phyloP scores from a whole-genome alignment of 2,113 vertebrate species.

The Nesogale talazaci region DNA sequence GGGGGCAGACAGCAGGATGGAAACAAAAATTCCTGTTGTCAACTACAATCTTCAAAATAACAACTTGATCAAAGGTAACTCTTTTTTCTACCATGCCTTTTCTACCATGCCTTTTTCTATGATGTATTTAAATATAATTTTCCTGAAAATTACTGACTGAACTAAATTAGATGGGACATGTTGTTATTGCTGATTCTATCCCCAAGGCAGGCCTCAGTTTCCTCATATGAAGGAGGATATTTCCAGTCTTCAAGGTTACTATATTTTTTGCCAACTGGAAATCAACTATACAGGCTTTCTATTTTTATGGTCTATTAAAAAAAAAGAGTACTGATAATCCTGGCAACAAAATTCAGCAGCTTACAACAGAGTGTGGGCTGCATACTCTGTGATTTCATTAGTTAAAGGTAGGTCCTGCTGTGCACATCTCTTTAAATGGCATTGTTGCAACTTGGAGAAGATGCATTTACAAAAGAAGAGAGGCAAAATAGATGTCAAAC shows the following conservation, averaged over 20 bases:
- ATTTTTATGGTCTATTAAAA: too few species aligned
- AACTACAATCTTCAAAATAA: constrained; percentile 7
- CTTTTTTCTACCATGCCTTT: not conserved
- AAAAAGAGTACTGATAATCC: constrained; percentile 23
- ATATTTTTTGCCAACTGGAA: not conserved
- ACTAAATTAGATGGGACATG: not conserved
- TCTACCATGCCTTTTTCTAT: constrained; percentile 1
- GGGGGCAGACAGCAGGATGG: not conserved
- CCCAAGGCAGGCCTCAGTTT: not conserved
- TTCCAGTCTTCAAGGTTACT: not conserved
- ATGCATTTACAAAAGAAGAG: constrained; percentile 46
- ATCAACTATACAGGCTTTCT: not conserved
- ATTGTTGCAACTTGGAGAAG: not conserved
- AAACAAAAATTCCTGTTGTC: not conserved
- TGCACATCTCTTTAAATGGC: not conserved
- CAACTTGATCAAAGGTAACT: constrained; percentile 36
- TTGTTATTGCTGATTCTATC: not conserved
- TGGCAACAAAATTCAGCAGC: not conserved
- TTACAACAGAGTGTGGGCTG: not conserved
- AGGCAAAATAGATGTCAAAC: constrained; percentile 51
- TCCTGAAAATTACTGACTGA: not conserved
- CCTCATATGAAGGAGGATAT: not conserved
- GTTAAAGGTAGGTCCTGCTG: constrained; percentile 47
- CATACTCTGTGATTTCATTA: not conserved
- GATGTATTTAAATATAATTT: not conserved